Evolutionary conservation across 2,888 invertebrate genomes (phyloP).

Genomic region (Drosophila pseudotakahashii): DNA sequence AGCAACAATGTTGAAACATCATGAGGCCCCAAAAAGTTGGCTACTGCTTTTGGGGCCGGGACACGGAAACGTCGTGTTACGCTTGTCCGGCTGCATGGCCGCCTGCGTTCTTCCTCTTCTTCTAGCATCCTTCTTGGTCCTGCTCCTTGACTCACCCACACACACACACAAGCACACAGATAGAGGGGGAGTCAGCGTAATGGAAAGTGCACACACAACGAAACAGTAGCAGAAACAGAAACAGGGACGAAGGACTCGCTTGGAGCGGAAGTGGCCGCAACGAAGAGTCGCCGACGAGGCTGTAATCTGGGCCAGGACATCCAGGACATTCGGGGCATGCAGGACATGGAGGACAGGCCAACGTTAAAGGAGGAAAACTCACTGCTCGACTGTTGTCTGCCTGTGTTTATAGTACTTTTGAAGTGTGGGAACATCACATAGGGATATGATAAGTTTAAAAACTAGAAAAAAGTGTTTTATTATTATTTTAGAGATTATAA

Average conservation of each 20-base stretch:
- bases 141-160: slow-evolving; percentile 6
- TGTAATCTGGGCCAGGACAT: slow-evolving; percentile 69
- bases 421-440: neutral
- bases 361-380: slow-evolving; percentile 38
- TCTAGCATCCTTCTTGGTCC: slow-evolving; percentile 8
- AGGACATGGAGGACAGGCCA: slow-evolving; percentile 42
- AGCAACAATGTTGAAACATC: slow-evolving; percentile 58
- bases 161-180: slow-evolving; percentile 13
- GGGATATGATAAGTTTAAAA: no score
- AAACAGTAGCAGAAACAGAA: slow-evolving; percentile 13
- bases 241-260: slow-evolving; percentile 26
- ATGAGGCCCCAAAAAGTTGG: slow-evolving; percentile 58
- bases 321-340: slow-evolving; percentile 53
- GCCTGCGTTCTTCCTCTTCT: slow-evolving; percentile 54
- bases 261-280: slow-evolving; percentile 59
- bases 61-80: slow-evolving; percentile 79
- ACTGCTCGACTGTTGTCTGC: slow-evolving; percentile 1
- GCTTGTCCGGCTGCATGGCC: slow-evolving; percentile 72
- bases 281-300: slow-evolving; percentile 51
- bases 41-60: slow-evolving; percentile 41
- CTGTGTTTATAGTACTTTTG: neutral
- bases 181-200: slow-evolving; percentile 41
- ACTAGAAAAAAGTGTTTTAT: no score
- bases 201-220: slow-evolving; percentile 58
- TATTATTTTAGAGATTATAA: no score